phyloP scores from a whole-genome alignment of 2,797 vertebrate species.

The Tokudaia tokunoshimensis region DNA sequence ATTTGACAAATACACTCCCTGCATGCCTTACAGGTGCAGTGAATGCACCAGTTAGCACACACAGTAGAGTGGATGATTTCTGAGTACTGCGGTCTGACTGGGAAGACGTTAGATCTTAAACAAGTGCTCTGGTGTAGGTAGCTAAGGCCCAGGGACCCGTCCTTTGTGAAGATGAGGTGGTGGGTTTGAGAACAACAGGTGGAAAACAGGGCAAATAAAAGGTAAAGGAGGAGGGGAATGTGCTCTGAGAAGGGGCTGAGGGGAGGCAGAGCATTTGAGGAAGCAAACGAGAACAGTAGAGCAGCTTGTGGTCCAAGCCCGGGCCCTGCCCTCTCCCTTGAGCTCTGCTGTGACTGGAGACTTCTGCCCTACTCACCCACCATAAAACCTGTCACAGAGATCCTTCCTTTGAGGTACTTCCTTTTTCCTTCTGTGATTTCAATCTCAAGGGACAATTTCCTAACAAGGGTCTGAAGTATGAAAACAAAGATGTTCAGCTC shows the following conservation, averaged over 20 bases:
- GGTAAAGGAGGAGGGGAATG: not conserved
- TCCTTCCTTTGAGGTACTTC: conserved; percentile 7
- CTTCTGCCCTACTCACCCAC: conserved; percentile 67
- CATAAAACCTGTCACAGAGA: conserved; percentile 56
- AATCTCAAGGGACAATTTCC: conserved; percentile 3
- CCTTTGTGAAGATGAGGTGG: not conserved
- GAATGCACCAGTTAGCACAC: not conserved
- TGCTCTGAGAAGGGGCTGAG: not conserved
- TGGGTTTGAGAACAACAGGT: not conserved
- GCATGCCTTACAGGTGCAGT: not conserved
- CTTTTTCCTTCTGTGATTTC: not conserved
- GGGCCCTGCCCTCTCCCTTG: conserved; percentile 51
- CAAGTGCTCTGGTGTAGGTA: not conserved
- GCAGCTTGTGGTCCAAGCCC: not conserved
- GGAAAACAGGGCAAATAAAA: not conserved
- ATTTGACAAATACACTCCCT: not conserved
- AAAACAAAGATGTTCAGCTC: not conserved
- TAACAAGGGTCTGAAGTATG: not conserved
- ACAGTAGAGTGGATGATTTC: not conserved
- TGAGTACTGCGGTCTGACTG: not conserved
- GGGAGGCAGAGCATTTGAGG: conserved; percentile 49
- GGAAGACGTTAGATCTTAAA: not conserved
- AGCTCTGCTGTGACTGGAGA: not conserved
- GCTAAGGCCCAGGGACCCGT: not conserved
- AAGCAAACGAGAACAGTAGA: conserved; percentile 33